Base-by-base conservation (phyloP, 2,113 vertebrate species). In the Chascanopsetta lugubris region DNA sequence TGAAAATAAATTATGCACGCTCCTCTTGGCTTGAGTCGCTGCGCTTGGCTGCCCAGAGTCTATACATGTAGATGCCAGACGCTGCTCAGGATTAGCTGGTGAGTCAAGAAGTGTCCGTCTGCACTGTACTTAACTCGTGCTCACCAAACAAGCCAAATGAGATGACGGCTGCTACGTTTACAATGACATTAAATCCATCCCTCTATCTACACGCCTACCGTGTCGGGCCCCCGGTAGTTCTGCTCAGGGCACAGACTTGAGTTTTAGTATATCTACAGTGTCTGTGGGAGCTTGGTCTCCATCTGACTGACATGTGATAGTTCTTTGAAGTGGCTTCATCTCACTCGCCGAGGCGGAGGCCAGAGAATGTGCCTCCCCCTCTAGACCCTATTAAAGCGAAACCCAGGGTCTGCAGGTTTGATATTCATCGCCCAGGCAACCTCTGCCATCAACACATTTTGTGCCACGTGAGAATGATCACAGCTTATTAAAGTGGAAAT, bases 401-500 rank as follows among this genome's bases (percentile, higher is more conserved):
- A 85, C 46, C 69, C 73, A 48, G 74, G 71, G 74, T 85, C 66
- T 43, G 38, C 57, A 69, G 72, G 77, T 87, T 88, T 85, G 82
- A 90, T 88, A 86, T 85, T 83, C 86, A 85, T 83, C 40, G 48
- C 76, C 77, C 46, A 53, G 70, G 79, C 87, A 88, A 85, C 73
- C 86, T 86, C 82, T 80, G 74, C 83, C 86, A 86, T 89, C 89
- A 88, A 88, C 87, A 79, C 80, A 84, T 89, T 85, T 80, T 73
- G 84, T 67, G 76, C 88, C 88, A 86, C 72, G 77, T 91, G 90
- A 90, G 89, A 91, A 87, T 87, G 86, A 89, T 89, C 85, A 86
- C 78, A 81, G 81, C 87, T 90, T 90, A 88, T 90, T 84, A 86
- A 79, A 90, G 88, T 82, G 84, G 85, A 91, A 88, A 85, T 89